A percentile compares a stretch with the other conserved stretches of the same genome.
These are phyloP conservation scores for Drosophila nigrodunni DNA, from an alignment of 1,140 invertebrate species.

Conservation along the genomic window DNA sequence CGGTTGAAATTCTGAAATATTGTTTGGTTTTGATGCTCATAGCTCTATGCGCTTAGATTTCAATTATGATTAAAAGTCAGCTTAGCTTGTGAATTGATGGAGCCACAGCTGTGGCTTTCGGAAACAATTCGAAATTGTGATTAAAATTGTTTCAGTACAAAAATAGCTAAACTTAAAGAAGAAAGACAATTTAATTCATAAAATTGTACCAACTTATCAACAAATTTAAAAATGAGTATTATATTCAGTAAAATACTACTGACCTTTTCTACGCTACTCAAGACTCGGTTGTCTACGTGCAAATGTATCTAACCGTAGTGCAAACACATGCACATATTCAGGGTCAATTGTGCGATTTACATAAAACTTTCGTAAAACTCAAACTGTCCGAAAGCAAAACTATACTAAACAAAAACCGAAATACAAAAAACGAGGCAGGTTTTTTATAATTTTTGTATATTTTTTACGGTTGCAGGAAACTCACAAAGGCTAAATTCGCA, in stretches of 20 bases:
- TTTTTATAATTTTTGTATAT: constrained; percentile 3
- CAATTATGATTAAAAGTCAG: constrained; percentile 54
- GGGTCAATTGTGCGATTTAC: constrained; percentile 44
- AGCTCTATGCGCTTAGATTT: constrained; percentile 34
- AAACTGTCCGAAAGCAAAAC: constrained; percentile 27
- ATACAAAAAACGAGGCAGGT: constrained; percentile 32
- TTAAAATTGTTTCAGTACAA: background rate
- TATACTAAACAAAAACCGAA: constrained; percentile 8
- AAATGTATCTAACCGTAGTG: background rate
- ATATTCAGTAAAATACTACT: constrained; percentile 3
- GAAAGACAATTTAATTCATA: too few species aligned
- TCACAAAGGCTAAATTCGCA: constrained; percentile 42
- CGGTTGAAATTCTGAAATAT: constrained; percentile 30
- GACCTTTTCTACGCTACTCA: constrained; percentile 10
- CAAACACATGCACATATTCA: constrained; percentile 31
- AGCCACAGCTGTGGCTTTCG: constrained; percentile 4
- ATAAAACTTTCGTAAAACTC: constrained; percentile 53
- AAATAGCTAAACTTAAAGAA: too few species aligned
- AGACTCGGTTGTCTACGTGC: background rate
- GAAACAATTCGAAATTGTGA: constrained; percentile 1
- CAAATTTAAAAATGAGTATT: background rate
- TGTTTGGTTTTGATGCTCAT: constrained; percentile 31
- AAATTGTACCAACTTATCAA: too few species aligned
- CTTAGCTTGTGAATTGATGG: constrained; percentile 9
- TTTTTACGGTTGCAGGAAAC: constrained; percentile 65